These are phyloP conservation scores for Plagodis dolabraria DNA, from an alignment of 2,888 invertebrate species.

Conservation along the genomic window DNA sequence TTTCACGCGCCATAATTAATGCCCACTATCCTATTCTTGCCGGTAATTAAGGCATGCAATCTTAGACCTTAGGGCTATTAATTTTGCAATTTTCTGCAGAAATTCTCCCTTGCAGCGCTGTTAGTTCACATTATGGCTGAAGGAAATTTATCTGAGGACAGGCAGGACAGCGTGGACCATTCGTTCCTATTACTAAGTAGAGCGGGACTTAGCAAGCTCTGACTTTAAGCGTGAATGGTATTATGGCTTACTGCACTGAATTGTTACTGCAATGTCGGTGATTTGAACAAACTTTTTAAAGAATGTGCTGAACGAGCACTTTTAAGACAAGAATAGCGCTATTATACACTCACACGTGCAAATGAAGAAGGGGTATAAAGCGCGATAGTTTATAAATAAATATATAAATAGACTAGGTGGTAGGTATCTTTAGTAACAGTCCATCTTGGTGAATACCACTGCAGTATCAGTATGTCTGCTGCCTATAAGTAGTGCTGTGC, in stretches of 20 bases:
- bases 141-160: slow-evolving; percentile 51
- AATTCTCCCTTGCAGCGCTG: slow-evolving; percentile 42
- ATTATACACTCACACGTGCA: too few species aligned
- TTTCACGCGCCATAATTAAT: slow-evolving; percentile 39
- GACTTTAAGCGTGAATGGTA: slow-evolving; percentile 14
- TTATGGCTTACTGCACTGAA: slow-evolving; percentile 16
- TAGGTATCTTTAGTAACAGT: too few species aligned
- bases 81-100: slow-evolving; percentile 39
- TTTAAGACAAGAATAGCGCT: too few species aligned
- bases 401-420: too few species aligned
- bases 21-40: slow-evolving; percentile 34
- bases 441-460: too few species aligned
- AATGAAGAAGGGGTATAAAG: too few species aligned
- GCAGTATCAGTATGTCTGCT: too few species aligned
- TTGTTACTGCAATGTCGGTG: slow-evolving; percentile 6
- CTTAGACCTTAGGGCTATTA: slow-evolving; percentile 39
- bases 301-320: too few species aligned
- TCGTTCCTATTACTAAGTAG: slow-evolving; percentile 52
- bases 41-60: slow-evolving; percentile 40
- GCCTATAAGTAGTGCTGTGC: too few species aligned
- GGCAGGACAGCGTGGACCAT: slow-evolving; percentile 44
- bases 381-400: too few species aligned
- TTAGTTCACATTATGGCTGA: slow-evolving; percentile 49
- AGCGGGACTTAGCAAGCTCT: slow-evolving; percentile 22
- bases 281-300: not conserved